A percentile compares a stretch with the other conserved stretches of the same genome.
Conservation (phyloP, 2,797 vertebrate genomes). For the Phyllotis vaccarum region DNA sequence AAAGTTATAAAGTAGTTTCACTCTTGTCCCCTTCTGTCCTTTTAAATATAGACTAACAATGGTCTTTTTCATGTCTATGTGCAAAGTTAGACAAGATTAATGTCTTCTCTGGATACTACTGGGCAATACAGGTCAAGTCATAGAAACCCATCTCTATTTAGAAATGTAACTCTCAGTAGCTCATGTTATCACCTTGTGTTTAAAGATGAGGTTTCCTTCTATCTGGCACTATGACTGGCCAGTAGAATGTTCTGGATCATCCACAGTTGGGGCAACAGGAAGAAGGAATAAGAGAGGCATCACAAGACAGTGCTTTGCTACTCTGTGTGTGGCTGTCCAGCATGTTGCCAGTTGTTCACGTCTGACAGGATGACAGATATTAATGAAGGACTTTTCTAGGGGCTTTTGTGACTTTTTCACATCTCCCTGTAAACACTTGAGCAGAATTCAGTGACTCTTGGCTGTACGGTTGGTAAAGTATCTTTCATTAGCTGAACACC, state of each 20-base stretch:
- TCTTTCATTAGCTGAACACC: background rate
- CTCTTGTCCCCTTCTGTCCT: background rate
- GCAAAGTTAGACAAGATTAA: background rate
- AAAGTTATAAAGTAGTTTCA: background rate
- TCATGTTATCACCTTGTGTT: background rate
- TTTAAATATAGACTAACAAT: background rate
- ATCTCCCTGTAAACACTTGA: background rate
- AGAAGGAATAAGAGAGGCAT: background rate
- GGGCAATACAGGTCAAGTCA: background rate
- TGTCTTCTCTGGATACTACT: background rate
- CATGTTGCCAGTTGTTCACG: background rate
- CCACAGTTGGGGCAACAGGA: background rate
- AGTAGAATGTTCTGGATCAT: background rate
- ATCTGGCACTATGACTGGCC: background rate
- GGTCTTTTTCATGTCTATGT: background rate
- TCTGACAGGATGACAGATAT: conserved; percentile 25
- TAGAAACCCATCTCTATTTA: background rate
- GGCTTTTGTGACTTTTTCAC: conserved; percentile 31
- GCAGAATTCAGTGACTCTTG: conserved; percentile 11
- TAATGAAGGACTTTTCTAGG: background rate
- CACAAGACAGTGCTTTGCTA: background rate
- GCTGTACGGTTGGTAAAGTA: background rate
- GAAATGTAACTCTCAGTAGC: background rate
- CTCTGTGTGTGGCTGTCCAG: background rate
- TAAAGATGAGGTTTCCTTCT: background rate